phyloP scores from a whole-genome alignment of 2,888 invertebrate genomes.

The Erannis defoliaria region DNA sequence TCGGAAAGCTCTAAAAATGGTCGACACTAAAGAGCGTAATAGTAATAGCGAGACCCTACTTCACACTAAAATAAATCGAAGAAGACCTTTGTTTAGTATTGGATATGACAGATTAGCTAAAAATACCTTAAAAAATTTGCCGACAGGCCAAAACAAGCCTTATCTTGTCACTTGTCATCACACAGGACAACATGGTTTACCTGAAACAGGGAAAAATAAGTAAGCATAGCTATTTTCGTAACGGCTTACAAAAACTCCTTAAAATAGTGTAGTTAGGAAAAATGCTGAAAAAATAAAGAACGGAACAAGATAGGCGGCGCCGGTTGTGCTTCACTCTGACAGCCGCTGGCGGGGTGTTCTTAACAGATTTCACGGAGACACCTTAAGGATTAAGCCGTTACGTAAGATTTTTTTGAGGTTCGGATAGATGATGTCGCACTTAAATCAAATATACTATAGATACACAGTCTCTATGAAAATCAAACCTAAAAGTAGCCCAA shows the following conservation, averaged over 20 bases:
- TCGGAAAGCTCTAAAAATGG: too few species aligned
- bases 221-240: background rate
- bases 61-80: too few species aligned
- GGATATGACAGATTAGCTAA: too few species aligned
- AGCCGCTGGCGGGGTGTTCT: conserved; percentile 47
- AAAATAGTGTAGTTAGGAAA: conserved; percentile 12
- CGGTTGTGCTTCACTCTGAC: conserved; percentile 54
- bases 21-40: too few species aligned
- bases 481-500: too few species aligned
- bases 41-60: too few species aligned
- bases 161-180: background rate
- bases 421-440: conserved; percentile 13
- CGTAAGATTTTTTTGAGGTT: conserved; percentile 19
- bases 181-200: conserved; percentile 12
- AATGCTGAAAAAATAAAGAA: conserved; percentile 39
- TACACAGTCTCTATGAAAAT: too few species aligned
- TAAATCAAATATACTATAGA: too few species aligned
- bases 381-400: conserved; percentile 46
- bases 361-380: conserved; percentile 61
- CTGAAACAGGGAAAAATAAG: conserved; percentile 30
- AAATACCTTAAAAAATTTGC: too few species aligned
- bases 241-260: conserved; percentile 1
- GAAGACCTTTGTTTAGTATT: too few species aligned
- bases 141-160: background rate
- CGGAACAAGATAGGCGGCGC: conserved; percentile 50